Evolutionary conservation across 2,797 vertebrate species (phyloP).

Genomic region (Myripristis murdjan): DNA sequence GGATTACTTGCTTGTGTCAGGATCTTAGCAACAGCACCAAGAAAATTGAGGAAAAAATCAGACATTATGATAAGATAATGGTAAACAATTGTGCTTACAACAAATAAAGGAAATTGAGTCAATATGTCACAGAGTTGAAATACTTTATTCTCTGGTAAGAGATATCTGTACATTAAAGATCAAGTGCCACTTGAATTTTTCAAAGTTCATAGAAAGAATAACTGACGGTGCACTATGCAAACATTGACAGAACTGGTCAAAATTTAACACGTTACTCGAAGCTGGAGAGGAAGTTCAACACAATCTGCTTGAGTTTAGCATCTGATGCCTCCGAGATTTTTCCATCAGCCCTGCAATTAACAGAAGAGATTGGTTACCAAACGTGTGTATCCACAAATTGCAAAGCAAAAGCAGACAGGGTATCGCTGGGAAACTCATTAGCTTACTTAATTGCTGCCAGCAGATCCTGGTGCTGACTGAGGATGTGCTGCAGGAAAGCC

Average conservation of each 20-base stretch:
- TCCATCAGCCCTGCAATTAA: slow-evolving; percentile 89
- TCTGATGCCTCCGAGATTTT: slow-evolving; percentile 92
- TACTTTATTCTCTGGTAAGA: slow-evolving; percentile 89
- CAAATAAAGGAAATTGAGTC: background rate
- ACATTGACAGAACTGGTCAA: slow-evolving; percentile 69
- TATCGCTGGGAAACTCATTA: background rate
- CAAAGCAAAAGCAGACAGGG: background rate
- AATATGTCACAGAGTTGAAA: slow-evolving; percentile 68
- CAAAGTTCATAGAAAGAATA: slow-evolving; percentile 84
- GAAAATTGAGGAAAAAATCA: no score
- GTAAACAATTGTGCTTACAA: background rate
- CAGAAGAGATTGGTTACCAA: slow-evolving; percentile 17
- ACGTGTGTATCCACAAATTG: background rate
- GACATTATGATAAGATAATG: no score
- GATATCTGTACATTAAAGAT: slow-evolving; percentile 92
- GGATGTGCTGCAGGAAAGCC: slow-evolving; percentile 92
- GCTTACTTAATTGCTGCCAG: slow-evolving; percentile 90
- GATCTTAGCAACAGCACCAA: no score
- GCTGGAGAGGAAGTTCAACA: slow-evolving; percentile 90
- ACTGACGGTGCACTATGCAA: slow-evolving; percentile 76
- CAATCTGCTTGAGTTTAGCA: slow-evolving; percentile 92
- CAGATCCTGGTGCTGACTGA: slow-evolving; percentile 93
- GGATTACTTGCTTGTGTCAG: no score
- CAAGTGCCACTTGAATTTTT: slow-evolving; percentile 80
- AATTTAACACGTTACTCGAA: slow-evolving; percentile 80